Conservation (phyloP, 2,888 invertebrate genomes). For the Metallyticus violacea region DNA sequence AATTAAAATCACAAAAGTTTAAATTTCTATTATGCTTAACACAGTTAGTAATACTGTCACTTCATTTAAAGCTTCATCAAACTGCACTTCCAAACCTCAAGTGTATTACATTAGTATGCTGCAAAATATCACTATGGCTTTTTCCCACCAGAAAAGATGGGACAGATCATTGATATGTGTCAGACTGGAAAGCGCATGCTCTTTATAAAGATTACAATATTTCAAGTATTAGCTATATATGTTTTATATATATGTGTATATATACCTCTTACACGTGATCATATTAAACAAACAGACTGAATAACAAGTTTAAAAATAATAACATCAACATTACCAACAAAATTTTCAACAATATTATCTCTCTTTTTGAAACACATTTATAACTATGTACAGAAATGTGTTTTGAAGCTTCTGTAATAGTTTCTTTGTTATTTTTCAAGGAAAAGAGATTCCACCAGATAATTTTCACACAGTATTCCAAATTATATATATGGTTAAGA, state of each 20-base stretch:
- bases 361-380: neutral
- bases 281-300: neutral
- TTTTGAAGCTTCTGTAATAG: neutral
- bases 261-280: neutral
- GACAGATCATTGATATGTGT: constrained; percentile 11
- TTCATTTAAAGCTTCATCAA: neutral
- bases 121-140: constrained; percentile 12
- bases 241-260: neutral
- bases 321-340: constrained; percentile 17
- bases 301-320: constrained; percentile 13
- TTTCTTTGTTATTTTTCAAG: neutral
- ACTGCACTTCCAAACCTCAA: neutral
- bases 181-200: constrained; percentile 1
- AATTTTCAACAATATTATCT: constrained; percentile 7
- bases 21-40: neutral
- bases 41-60: neutral
- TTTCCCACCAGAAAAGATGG: neutral
- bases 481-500: neutral
- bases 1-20: neutral
- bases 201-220: neutral
- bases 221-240: neutral
- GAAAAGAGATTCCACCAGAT: neutral
- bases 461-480: neutral
- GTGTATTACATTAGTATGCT: neutral
- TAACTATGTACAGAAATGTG: constrained; percentile 1